phyloP scores from a whole-genome alignment of 2,797 vertebrate species.

The Phoxinus dragarum region DNA sequence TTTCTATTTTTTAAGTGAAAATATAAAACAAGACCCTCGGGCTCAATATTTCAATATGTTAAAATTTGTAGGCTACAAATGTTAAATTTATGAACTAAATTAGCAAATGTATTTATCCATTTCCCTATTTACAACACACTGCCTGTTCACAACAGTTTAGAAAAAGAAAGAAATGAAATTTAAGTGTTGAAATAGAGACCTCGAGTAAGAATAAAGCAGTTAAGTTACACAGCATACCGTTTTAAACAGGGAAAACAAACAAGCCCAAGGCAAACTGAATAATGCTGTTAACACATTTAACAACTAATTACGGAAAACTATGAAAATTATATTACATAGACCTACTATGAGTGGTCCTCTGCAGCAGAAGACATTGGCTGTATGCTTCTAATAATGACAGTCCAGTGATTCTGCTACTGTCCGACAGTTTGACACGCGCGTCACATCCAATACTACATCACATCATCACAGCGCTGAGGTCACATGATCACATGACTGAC shows the following conservation, averaged over 20 bases:
- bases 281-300: neutral
- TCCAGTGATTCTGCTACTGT: neutral
- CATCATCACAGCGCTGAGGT: neutral
- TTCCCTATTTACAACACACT: neutral
- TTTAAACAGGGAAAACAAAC: neutral
- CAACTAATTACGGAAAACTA: neutral
- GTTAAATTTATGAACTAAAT: neutral
- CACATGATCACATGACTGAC: neutral
- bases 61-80: neutral
- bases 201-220: neutral
- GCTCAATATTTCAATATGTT: neutral
- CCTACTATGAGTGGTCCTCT: neutral
- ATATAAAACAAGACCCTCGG: neutral
- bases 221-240: neutral
- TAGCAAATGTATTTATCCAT: neutral
- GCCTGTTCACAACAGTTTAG: neutral
- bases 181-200: neutral
- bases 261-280: neutral
- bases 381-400: too few species aligned
- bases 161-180: neutral
- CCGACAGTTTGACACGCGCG: neutral
- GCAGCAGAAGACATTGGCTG: neutral
- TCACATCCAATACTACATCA: neutral
- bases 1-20: neutral
- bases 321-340: neutral